Percentiles rank a stretch among this genome's conserved stretches.
Evolutionary conservation across 2,888 invertebrate species (phyloP).

Genomic region (Drosophila histrio): DNA sequence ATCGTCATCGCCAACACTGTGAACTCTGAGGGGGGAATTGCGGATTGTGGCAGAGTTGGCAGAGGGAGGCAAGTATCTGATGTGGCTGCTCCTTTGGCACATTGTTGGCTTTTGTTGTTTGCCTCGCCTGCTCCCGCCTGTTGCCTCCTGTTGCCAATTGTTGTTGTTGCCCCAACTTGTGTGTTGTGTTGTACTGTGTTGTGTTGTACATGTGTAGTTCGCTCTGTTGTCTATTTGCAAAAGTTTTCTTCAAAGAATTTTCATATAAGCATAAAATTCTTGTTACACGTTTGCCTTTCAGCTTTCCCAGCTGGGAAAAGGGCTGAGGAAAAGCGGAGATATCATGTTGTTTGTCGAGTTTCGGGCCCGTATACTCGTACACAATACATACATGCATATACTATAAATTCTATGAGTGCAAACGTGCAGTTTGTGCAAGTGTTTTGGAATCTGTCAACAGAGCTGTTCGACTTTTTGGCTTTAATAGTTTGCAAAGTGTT

Average conservation of each 20-base stretch:
- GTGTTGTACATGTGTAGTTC: conserved; percentile 37
- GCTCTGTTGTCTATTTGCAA: conserved; percentile 60
- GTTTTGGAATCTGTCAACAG: conserved; percentile 74
- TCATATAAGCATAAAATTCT: conserved; percentile 57
- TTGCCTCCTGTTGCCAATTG: conserved; percentile 12
- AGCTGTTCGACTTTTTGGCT: conserved; percentile 67
- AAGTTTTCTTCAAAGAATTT: conserved; percentile 56
- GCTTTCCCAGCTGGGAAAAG: conserved; percentile 18
- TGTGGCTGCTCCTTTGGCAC: conserved; percentile 54
- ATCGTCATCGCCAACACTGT: conserved; percentile 29
- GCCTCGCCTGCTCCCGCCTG: conserved; percentile 21
- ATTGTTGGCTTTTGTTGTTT: conserved; percentile 60
- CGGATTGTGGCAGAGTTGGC: not conserved
- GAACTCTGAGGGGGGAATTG: conserved; percentile 6
- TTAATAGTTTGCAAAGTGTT: conserved; percentile 66
- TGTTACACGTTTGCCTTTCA: conserved; percentile 55
- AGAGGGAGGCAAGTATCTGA: conserved; percentile 28
- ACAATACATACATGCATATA: conserved; percentile 6
- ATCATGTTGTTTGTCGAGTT: conserved; percentile 39
- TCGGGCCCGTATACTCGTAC: conserved; percentile 13
- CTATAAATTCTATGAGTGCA: conserved; percentile 51
- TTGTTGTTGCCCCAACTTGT: not conserved
- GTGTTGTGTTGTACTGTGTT: not conserved
- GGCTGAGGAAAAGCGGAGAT: not conserved
- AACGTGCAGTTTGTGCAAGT: conserved; percentile 64